Conservation (phyloP, 2,113 vertebrate genomes). For the Chionis minor region DNA sequence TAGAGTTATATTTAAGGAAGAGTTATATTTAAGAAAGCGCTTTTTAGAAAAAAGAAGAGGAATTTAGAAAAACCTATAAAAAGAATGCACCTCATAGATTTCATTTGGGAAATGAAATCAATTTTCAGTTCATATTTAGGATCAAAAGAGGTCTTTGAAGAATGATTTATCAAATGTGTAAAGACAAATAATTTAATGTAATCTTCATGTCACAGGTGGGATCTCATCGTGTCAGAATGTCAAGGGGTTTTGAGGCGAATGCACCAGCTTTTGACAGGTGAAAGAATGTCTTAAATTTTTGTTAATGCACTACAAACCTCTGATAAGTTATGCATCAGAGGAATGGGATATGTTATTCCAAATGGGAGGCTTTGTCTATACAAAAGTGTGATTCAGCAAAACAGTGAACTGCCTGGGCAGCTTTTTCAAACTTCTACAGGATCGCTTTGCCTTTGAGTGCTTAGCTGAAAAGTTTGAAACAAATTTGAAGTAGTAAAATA, state of each 20-base stretch:
- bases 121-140: neutral
- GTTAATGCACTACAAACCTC: neutral
- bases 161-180: neutral
- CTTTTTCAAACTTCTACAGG: neutral
- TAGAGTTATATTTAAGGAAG: no score
- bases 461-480: neutral
- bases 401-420: neutral
- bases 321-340: neutral
- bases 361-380: neutral
- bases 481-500: neutral
- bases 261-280: slow-evolving; percentile 98
- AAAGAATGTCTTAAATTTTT: neutral
- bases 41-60: neutral
- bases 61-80: neutral
- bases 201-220: slow-evolving; percentile 82
- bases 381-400: neutral
- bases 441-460: neutral
- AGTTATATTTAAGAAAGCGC: neutral
- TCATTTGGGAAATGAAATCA: neutral
- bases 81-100: neutral
- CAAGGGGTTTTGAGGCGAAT: slow-evolving; percentile 95
- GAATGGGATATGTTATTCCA: neutral
- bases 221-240: slow-evolving; percentile 98
- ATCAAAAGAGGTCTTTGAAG: neutral
- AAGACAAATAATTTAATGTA: neutral